Evolutionary conservation across 2,888 invertebrate species (phyloP).

Genomic region (Drosophila meridiana): DNA sequence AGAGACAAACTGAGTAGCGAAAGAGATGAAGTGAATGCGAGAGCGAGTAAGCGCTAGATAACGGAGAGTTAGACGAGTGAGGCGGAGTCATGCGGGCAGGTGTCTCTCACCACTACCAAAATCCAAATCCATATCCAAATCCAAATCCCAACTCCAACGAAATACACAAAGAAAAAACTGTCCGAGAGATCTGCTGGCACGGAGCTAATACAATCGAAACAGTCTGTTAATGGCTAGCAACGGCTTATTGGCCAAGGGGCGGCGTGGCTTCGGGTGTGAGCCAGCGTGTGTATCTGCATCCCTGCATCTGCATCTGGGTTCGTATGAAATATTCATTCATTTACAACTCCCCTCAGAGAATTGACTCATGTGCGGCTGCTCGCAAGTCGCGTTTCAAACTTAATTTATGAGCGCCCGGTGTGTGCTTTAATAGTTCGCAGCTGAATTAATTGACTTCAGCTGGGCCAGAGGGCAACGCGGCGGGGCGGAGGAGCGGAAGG

Average conservation of each 20-base stretch:
- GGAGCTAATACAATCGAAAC: conserved; percentile 56
- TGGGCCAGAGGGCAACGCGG: conserved; percentile 5
- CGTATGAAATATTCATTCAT: conserved; percentile 80
- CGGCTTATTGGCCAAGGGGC: conserved; percentile 7
- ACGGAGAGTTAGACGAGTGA: background rate
- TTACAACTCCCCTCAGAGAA: conserved; percentile 75
- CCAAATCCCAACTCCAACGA: conserved; percentile 22
- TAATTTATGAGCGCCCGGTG: conserved; percentile 80
- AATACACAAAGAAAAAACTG: conserved; percentile 29
- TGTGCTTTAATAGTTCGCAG: conserved; percentile 81
- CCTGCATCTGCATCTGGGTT: conserved; percentile 46
- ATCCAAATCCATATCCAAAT: conserved; percentile 30
- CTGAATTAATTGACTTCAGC: conserved; percentile 79
- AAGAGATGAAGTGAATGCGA: conserved; percentile 5
- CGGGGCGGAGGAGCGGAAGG: background rate
- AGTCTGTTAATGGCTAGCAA: conserved; percentile 25
- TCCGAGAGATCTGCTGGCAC: conserved; percentile 50
- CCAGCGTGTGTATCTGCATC: conserved; percentile 18
- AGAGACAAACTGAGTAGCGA: conserved; percentile 42
- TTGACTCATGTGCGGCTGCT: conserved; percentile 68
- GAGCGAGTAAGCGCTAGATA: background rate
- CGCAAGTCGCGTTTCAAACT: conserved; percentile 66
- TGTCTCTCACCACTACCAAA: conserved; percentile 30
- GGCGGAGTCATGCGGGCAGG: conserved; percentile 58
- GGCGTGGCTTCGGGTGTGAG: background rate